phyloP scores from a whole-genome alignment of 2,113 vertebrate genomes.

The Eptesicus fuscus region DNA sequence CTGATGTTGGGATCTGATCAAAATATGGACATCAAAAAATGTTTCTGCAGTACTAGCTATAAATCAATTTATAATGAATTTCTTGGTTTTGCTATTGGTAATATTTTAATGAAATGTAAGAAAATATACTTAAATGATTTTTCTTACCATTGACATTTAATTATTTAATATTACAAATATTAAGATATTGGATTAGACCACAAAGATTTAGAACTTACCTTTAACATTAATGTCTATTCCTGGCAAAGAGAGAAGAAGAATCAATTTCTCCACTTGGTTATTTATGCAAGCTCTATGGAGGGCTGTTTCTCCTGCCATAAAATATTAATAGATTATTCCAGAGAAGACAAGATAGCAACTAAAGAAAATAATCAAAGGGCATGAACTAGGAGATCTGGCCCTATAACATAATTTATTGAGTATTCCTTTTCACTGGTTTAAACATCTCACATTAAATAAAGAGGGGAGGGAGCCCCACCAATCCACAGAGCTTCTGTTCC shows the following conservation, averaged over 20 bases:
- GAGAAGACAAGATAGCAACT: constrained; percentile 80
- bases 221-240: constrained; percentile 92
- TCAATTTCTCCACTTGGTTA: constrained; percentile 93
- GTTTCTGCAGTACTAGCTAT: constrained; percentile 15
- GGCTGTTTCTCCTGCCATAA: constrained; percentile 93
- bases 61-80: constrained; percentile 43
- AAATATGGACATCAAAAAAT: constrained; percentile 27
- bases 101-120: constrained; percentile 54
- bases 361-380: constrained; percentile 83
- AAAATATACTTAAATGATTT: constrained; percentile 48
- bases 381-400: constrained; percentile 79
- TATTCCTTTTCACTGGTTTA: constrained; percentile 79
- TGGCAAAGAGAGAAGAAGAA: constrained; percentile 88
- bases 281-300: constrained; percentile 94
- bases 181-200: constrained; percentile 45
- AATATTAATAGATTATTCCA: constrained; percentile 84
- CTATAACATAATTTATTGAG: constrained; percentile 77
- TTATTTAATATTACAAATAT: constrained; percentile 42
- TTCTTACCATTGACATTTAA: constrained; percentile 47
- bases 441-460: constrained; percentile 65
- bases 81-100: constrained; percentile 19
- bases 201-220: constrained; percentile 87
- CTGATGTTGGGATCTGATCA: not conserved
- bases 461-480: not conserved
- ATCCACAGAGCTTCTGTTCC: constrained; percentile 77